phyloP scores from a whole-genome alignment of 23 tunicate genomes.

The Corella eumyota region DNA sequence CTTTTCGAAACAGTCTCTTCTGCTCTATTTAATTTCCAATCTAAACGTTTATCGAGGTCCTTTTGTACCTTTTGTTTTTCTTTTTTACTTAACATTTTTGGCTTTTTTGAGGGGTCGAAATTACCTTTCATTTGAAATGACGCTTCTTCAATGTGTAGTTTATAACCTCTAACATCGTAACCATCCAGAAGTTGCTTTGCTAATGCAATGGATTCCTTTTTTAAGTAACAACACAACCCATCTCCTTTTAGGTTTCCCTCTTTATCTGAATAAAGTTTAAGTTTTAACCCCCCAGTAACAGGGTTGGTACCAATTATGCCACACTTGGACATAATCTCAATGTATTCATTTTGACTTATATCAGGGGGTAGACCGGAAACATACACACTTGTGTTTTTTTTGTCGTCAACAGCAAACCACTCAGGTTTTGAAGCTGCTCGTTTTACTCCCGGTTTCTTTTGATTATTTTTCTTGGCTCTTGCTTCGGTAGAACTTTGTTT shows the following conservation, averaged over 20 bases:
- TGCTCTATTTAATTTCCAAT: slow-evolving; percentile 63
- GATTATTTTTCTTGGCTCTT: slow-evolving; percentile 1
- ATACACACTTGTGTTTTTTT: slow-evolving; percentile 75
- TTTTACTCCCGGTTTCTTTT: slow-evolving; percentile 14
- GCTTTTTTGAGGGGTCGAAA: slow-evolving; percentile 82
- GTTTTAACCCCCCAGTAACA: slow-evolving; percentile 43
- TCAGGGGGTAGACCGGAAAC: slow-evolving; percentile 64
- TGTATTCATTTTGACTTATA: slow-evolving; percentile 42
- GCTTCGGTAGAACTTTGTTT: background rate
- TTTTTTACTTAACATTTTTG: slow-evolving; percentile 83
- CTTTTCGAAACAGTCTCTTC: slow-evolving; percentile 52
- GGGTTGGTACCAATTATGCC: slow-evolving; percentile 79
- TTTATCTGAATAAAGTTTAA: slow-evolving; percentile 55
- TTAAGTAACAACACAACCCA: slow-evolving; percentile 75
- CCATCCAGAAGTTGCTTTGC: slow-evolving; percentile 64
- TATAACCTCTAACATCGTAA: slow-evolving; percentile 24
- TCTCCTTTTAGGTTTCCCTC: slow-evolving; percentile 74
- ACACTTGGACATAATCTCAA: slow-evolving; percentile 62
- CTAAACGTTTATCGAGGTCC: slow-evolving; percentile 22
- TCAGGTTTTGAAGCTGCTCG: slow-evolving; percentile 36
- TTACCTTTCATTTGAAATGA: slow-evolving; percentile 65
- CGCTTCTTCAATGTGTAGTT: slow-evolving; percentile 48
- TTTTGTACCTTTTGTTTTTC: slow-evolving; percentile 67
- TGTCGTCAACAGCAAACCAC: slow-evolving; percentile 42
- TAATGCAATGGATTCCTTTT: slow-evolving; percentile 39